Evolutionary conservation across 2,113 vertebrate genomes (phyloP), one percentile per base, ranked within the genome.

Genomic region (Otis tarda): DNA sequence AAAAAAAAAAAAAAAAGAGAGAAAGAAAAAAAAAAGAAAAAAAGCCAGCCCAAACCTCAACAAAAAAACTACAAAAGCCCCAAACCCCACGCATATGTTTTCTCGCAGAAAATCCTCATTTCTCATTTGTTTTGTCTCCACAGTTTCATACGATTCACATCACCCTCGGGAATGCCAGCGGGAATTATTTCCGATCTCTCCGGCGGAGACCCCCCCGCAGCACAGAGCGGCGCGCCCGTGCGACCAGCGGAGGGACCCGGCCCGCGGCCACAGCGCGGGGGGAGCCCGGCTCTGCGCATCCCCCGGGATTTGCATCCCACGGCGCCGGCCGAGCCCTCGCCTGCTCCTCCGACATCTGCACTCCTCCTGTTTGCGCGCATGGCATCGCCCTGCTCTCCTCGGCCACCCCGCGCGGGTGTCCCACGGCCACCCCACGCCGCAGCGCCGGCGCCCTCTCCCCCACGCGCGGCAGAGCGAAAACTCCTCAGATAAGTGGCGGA

Each of bases 241-340:
- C 80, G 56, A 17, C 14, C 9, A 41, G 41, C 41, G 41, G 41
- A 43, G 41, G 41, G 41, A 43, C 41, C 41, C 41, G 13, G 41
- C 41, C 41, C 41, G 41, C 41, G 14, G 41, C 41, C 41, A 43
- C 41, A 15, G 41, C 41, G 41, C 41, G 41, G 41, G 41, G 41
- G 18, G 2, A 35, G 73, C 61, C 43, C 53, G 3, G 37, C 60
- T 6, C 43, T 4, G 4, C 53, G 1, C 15, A 4, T 4, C 28
- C 37, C 31, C 1, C 3, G 3, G 23, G 14, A 18, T 19, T 5
- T 13, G 13, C 52, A 4, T 4, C 33, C 30, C 1, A 2, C 21
- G 8, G 55, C 56, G 5, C 37, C 1, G 8, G 5, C 37, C 1
- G 8, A 27, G 74, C 65, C 49, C 33, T 4, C 9, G 28, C 59